phyloP scores from a whole-genome alignment of 1,140 invertebrate species.

The Drosophila pandora region DNA sequence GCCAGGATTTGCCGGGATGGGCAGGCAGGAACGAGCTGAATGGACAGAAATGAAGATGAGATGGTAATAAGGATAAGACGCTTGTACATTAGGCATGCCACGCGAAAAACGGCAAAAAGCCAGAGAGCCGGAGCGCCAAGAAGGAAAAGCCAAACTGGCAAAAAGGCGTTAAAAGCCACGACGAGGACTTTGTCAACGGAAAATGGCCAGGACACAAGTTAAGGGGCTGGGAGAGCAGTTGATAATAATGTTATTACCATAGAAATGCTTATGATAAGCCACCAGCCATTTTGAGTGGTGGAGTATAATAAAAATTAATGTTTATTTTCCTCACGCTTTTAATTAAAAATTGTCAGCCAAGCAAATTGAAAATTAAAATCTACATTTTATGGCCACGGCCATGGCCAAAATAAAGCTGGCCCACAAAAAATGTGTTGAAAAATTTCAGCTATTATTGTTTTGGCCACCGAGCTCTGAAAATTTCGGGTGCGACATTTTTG shows the following conservation, averaged over 20 bases:
- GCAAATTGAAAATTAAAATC: slow-evolving; percentile 75
- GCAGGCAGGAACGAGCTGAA: slow-evolving; percentile 40
- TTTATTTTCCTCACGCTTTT: slow-evolving; percentile 76
- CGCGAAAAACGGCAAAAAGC: slow-evolving; percentile 23
- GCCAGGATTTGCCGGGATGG: slow-evolving; percentile 64
- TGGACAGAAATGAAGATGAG: slow-evolving; percentile 76
- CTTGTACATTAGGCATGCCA: slow-evolving; percentile 61
- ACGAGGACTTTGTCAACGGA: slow-evolving; percentile 53
- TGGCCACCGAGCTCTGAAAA: not conserved
- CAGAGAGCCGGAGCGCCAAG: slow-evolving; percentile 42
- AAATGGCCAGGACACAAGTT: slow-evolving; percentile 23
- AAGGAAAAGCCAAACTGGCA: slow-evolving; percentile 32
- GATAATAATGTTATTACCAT: slow-evolving; percentile 81
- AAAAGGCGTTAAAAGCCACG: slow-evolving; percentile 72
- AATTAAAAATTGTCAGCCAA: slow-evolving; percentile 73
- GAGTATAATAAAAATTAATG: slow-evolving; percentile 74
- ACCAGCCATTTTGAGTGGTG: slow-evolving; percentile 13
- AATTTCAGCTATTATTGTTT: slow-evolving; percentile 49
- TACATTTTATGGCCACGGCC: slow-evolving; percentile 17
- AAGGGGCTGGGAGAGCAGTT: slow-evolving; percentile 20
- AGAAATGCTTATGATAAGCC: slow-evolving; percentile 69
- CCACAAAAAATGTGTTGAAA: slow-evolving; percentile 62
- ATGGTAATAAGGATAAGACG: slow-evolving; percentile 77
- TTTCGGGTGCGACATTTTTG: slow-evolving; percentile 48
- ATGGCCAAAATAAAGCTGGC: slow-evolving; percentile 39